Evolutionary conservation across 1,140 invertebrate genomes (phyloP).

Genomic region (Acromyrmex heyeri): DNA sequence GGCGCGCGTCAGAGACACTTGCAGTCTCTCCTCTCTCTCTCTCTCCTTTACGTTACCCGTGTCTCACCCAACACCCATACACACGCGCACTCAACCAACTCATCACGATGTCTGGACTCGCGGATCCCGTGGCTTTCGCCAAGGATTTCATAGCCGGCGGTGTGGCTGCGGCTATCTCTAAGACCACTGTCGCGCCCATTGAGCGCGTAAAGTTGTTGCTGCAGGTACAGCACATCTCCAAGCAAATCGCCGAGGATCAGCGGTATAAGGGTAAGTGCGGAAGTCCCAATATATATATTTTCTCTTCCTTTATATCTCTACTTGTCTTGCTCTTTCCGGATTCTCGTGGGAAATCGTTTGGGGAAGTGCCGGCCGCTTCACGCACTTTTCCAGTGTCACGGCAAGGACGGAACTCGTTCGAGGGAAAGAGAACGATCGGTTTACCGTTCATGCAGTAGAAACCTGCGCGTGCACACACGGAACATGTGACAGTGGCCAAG

Average conservation of each 20-base stretch:
- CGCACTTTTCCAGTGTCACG: not conserved
- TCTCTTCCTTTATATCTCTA: not conserved
- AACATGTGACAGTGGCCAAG: constrained; percentile 68
- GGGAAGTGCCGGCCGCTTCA: not conserved
- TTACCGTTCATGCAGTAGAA: not conserved
- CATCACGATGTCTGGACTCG: constrained; percentile 85
- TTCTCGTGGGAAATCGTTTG: too few species aligned
- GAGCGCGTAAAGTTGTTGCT: constrained; percentile 96
- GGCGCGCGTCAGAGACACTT: constrained; percentile 83
- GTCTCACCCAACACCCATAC: constrained; percentile 65
- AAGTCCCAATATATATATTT: too few species aligned
- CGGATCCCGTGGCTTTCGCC: constrained; percentile 90
- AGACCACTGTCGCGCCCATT: constrained; percentile 95
- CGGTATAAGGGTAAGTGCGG: constrained; percentile 92
- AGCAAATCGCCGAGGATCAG: constrained; percentile 93
- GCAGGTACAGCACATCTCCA: constrained; percentile 95
- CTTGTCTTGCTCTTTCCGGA: not conserved
- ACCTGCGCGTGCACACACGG: not conserved
- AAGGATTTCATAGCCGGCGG: constrained; percentile 96
- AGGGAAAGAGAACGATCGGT: not conserved
- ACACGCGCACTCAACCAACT: constrained; percentile 30
- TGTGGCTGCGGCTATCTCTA: constrained; percentile 94
- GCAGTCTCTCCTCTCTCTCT: constrained; percentile 81
- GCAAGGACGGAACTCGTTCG: too few species aligned
- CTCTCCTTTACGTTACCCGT: constrained; percentile 77